A percentile compares a stretch with the other conserved stretches of the same genome.
Conservation (phyloP, 2,113 vertebrate genomes). For the Dasyurus viverrinus region DNA sequence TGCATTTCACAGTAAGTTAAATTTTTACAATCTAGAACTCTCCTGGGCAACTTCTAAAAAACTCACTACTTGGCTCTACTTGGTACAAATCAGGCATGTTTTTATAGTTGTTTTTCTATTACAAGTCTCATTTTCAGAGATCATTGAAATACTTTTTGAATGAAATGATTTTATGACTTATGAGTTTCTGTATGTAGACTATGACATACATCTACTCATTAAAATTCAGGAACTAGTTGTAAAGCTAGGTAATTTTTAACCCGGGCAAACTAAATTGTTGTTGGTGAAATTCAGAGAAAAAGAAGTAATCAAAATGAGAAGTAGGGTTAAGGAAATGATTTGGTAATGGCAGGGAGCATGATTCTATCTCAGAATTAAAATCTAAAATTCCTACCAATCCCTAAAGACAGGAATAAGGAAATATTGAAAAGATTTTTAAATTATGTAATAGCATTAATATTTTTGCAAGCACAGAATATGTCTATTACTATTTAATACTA, state of each 20-base stretch:
- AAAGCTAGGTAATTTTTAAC: constrained; percentile 34
- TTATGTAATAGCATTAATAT: not conserved
- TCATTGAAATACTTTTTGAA: not conserved
- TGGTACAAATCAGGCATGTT: not conserved
- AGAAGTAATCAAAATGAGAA: not conserved
- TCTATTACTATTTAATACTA: not conserved
- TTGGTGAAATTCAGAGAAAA: not conserved
- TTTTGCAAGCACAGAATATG: not conserved
- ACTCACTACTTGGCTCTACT: not conserved
- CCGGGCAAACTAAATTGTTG: not conserved
- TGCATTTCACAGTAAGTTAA: not conserved
- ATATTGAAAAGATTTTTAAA: not conserved
- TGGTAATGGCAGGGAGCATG: not conserved
- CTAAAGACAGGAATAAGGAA: not conserved
- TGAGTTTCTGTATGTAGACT: not conserved
- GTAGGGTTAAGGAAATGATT: not conserved
- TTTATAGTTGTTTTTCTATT: not conserved
- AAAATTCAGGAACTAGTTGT: not conserved
- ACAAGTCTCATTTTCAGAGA: not conserved
- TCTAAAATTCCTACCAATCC: not conserved
- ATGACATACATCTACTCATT: not conserved
- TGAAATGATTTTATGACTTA: not conserved
- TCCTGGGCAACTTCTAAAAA: not conserved
- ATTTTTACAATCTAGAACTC: not conserved
- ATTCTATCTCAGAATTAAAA: not conserved